Conservation (phyloP, 1,140 invertebrate species). For the Lepidurus apus region DNA sequence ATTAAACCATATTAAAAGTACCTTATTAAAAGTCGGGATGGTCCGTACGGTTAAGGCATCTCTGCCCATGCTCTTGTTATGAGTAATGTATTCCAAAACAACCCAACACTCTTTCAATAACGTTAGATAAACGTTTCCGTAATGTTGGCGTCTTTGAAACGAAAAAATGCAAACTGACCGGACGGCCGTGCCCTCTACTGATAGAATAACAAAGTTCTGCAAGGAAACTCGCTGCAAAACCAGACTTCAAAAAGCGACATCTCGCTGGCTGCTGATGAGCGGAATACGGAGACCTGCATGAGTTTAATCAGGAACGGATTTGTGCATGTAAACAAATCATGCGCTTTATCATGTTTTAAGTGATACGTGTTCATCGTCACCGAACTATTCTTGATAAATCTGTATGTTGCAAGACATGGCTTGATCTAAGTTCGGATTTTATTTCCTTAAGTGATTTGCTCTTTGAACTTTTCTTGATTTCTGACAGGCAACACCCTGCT, state of each 20-base stretch:
- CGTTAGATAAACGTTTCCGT: too few species aligned
- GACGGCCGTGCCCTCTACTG: too few species aligned
- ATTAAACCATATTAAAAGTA: too few species aligned
- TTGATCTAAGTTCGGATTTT: not conserved
- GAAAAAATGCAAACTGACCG: too few species aligned
- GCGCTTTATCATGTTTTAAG: not conserved
- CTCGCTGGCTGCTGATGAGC: not conserved
- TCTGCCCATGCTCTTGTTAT: too few species aligned
- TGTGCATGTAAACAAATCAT: constrained; percentile 14
- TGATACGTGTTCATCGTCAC: not conserved
- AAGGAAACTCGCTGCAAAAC: not conserved
- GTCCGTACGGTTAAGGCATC: too few species aligned
- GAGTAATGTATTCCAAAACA: too few species aligned
- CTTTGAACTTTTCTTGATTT: not conserved
- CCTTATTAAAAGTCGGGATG: too few species aligned
- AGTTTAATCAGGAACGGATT: not conserved
- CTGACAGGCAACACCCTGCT: not conserved
- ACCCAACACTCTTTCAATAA: too few species aligned
- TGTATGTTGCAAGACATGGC: not conserved
- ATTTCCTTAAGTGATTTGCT: not conserved
- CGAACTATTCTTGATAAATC: not conserved
- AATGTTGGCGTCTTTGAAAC: too few species aligned
- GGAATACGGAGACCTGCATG: not conserved
- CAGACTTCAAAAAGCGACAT: not conserved
- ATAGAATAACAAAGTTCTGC: too few species aligned